Evolutionary conservation across 1,140 invertebrate species (phyloP).

Genomic region (Polypedilum vanderplanki): DNA sequence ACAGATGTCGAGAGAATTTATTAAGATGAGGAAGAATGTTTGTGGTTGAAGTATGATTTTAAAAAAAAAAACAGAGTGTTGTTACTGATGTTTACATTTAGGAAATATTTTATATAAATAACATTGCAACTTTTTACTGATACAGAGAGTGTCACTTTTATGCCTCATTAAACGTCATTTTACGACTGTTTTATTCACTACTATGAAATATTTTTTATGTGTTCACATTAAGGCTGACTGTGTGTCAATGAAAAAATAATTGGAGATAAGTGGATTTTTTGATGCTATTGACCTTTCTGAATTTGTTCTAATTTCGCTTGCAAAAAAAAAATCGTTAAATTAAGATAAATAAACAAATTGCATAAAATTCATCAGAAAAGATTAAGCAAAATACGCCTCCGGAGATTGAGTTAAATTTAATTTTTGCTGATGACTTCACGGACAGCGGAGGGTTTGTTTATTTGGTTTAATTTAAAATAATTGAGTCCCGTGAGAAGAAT

Average conservation of each 20-base stretch:
- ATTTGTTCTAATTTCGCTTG: neutral
- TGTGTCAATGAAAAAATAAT: neutral
- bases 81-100: neutral
- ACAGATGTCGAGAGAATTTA: neutral
- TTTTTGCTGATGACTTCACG: no score
- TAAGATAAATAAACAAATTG: neutral
- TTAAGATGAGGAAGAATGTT: neutral
- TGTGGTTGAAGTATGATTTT: neutral
- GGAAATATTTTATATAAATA: neutral
- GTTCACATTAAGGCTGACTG: neutral
- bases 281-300: neutral
- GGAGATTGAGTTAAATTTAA: no score
- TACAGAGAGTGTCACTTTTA: neutral
- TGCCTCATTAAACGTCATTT: neutral
- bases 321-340: neutral
- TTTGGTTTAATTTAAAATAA: neutral
- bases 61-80: neutral
- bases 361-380: neutral
- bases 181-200: neutral
- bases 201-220: neutral
- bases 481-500: neutral
- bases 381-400: neutral
- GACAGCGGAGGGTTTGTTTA: neutral
- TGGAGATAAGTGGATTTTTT: neutral
- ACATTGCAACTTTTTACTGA: neutral